Evolutionary conservation across 2,888 invertebrate species (phyloP).

Genomic region (Erebia ligea): DNA sequence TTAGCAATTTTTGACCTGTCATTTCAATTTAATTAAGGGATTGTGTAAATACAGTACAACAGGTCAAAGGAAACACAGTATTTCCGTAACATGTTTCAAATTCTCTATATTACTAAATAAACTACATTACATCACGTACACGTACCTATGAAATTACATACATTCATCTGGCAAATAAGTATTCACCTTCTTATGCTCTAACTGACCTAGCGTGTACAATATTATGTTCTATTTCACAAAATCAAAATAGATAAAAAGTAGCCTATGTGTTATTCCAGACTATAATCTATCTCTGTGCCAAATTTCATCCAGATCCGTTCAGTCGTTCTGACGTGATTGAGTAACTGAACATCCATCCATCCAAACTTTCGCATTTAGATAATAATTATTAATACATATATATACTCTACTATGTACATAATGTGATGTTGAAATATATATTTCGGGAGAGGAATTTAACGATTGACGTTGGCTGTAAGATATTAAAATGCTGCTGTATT

Average conservation of each 20-base stretch:
- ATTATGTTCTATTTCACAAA: too few relatives aligned
- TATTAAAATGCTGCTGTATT: constrained; percentile 8
- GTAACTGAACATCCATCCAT: too few relatives aligned
- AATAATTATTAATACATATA: too few relatives aligned
- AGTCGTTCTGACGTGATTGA: too few relatives aligned
- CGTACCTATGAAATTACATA: constrained; percentile 1
- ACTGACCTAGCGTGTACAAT: neutral
- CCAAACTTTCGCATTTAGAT: too few relatives aligned
- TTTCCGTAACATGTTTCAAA: neutral
- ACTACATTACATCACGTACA: neutral
- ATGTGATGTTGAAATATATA: constrained; percentile 5
- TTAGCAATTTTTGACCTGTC: too few relatives aligned
- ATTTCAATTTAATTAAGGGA: too few relatives aligned
- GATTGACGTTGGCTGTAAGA: constrained; percentile 11
- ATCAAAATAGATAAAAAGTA: too few relatives aligned
- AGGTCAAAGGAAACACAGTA: constrained; percentile 1
- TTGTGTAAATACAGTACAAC: neutral
- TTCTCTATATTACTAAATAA: neutral
- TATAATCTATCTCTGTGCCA: too few relatives aligned
- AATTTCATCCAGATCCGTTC: too few relatives aligned
- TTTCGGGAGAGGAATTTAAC: neutral
- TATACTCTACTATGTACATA: too few relatives aligned
- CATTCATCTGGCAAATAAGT: neutral
- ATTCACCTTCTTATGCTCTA: neutral
- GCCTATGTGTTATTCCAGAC: too few relatives aligned